phyloP scores from a whole-genome alignment of 1,140 invertebrate genomes.

The Aporrectodea caliginosa region DNA sequence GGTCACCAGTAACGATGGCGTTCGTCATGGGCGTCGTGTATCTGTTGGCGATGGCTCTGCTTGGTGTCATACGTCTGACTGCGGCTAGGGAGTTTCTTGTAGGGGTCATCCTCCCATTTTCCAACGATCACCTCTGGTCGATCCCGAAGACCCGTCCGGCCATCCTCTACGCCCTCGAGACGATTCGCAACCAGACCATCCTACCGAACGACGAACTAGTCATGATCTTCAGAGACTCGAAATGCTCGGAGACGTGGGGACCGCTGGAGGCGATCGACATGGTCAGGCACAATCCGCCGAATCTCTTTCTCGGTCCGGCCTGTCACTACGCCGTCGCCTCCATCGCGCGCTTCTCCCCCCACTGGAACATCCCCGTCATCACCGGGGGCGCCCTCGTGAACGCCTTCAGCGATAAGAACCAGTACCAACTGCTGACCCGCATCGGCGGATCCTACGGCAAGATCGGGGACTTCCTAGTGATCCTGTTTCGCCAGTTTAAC shows the following conservation, averaged over 20 bases:
- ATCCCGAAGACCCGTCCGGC: slow-evolving; percentile 10
- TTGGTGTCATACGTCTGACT: too few species aligned
- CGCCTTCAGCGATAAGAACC: slow-evolving; percentile 32
- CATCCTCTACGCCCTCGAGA: too few species aligned
- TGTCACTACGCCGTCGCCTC: slow-evolving; percentile 90
- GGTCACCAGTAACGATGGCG: too few species aligned
- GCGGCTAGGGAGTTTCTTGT: too few species aligned
- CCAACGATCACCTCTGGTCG: slow-evolving; percentile 13
- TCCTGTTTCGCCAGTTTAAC: too few species aligned
- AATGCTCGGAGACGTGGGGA: slow-evolving; percentile 49
- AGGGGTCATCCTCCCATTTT: slow-evolving; percentile 24
- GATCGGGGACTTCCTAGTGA: slow-evolving; percentile 35
- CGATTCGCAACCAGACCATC: too few species aligned
- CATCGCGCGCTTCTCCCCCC: slow-evolving; percentile 76
- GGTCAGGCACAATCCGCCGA: not conserved
- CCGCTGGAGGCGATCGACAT: slow-evolving; percentile 50
- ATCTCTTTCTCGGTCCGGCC: slow-evolving; percentile 72
- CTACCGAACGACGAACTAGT: slow-evolving; percentile 52
- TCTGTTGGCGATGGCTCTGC: too few species aligned
- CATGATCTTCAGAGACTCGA: slow-evolving; percentile 24
- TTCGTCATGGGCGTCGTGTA: too few species aligned
- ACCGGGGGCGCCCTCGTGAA: slow-evolving; percentile 73
- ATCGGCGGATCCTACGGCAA: slow-evolving; percentile 74
- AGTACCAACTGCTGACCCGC: slow-evolving; percentile 72
- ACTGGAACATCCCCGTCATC: slow-evolving; percentile 81